Conservation (phyloP, 2,888 invertebrate species). For the Spicauda simplicius region DNA sequence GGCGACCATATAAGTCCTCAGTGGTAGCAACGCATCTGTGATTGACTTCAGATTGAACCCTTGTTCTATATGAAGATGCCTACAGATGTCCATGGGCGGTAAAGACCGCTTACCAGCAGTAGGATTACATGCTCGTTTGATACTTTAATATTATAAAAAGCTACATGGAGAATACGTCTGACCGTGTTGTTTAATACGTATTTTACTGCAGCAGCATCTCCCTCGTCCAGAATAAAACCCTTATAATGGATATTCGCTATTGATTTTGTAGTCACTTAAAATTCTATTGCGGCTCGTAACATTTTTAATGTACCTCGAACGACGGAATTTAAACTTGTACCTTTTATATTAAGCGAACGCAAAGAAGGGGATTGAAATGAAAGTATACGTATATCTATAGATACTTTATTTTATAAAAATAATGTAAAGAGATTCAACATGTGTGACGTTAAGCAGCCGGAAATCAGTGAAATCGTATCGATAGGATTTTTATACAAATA, state of each 20-base stretch:
- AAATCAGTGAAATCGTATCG: too few species aligned
- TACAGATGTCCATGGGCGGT: too few species aligned
- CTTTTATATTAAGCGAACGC: conserved; percentile 19
- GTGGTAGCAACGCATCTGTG: too few species aligned
- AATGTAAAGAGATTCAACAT: not conserved
- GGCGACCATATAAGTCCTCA: too few species aligned
- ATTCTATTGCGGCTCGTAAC: conserved; percentile 36
- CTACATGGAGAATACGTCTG: not conserved
- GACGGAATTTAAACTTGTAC: conserved; percentile 27
- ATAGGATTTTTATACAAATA: too few species aligned
- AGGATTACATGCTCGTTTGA: too few species aligned
- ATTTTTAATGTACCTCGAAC: conserved; percentile 28
- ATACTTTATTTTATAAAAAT: not conserved
- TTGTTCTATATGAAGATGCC: too few species aligned
- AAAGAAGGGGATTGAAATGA: not conserved
- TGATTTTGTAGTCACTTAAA: conserved; percentile 32
- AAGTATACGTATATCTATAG: not conserved
- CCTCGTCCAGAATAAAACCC: conserved; percentile 31
- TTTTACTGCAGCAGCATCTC: conserved; percentile 25
- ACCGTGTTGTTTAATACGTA: conserved; percentile 26
- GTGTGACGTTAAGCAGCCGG: not conserved
- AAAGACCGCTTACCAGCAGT: too few species aligned
- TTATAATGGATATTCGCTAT: conserved; percentile 32
- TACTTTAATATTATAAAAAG: too few species aligned
- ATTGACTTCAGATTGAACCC: too few species aligned